Base-by-base conservation (phyloP, 2,113 vertebrate genomes). In the Salvelinus fontinalis region DNA sequence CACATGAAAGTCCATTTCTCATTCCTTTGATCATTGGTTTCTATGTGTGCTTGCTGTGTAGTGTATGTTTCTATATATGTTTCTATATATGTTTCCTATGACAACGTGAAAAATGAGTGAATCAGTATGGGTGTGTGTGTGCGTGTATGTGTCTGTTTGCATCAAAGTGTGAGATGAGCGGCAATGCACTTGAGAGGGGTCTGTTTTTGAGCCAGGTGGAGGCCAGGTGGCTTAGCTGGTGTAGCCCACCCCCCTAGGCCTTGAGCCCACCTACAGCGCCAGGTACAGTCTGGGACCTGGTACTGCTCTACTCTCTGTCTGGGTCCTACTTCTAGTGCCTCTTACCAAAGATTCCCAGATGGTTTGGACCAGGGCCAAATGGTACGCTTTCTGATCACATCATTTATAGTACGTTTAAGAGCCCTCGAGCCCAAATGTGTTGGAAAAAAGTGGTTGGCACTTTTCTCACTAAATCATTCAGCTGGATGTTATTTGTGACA, bases 201-300 rank as follows among this genome's bases (percentile, higher is more conserved):
- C 16, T 54, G 49, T 54, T 3, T 54, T 18, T 54, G 16, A 54
- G 14, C 16, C 49, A 54, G 9, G 39, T 44, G 39, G 39, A 44
- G 9, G 9, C 39, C 9, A 11, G 39, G 39, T 87, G 87, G 51
- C 86, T 83, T 24, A 29, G 67, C 39, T 44, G 39, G 9, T 44
- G 39, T 11, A 11, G 39, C 9, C 39, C 39, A 9, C 54, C 54
- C 16, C 51, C 12, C 51, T 14, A 90, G 88, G 93, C 92, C 94
- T 84, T 78, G 81, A 86, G 94, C 93, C 93, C 94, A 93, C 93
- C 93, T 92, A 79, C 1, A 31, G 26, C 24, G 82, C 89, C 92
- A 93, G 92, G 91, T 92, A 92, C 81, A 83, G 84, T 87, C 81
- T 85, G 83, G 87, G 88, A 86, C 87, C 81, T 1, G 77, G 85